Conservation (phyloP, 2,113 vertebrate genomes). For the Myotis brandtii region DNA sequence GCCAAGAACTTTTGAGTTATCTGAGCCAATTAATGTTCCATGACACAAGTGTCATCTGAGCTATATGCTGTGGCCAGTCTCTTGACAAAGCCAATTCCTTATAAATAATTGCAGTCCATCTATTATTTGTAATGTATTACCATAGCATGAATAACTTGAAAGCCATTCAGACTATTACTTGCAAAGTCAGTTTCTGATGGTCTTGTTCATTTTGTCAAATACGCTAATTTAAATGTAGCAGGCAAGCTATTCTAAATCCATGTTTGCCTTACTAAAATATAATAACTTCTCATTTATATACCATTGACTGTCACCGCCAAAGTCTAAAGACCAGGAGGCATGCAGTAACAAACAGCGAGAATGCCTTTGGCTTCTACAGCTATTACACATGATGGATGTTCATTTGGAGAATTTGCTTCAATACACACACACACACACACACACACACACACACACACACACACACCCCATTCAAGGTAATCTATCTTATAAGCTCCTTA, state of each 20-base stretch:
- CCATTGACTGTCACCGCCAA: neutral
- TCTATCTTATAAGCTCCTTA: slow-evolving; percentile 39
- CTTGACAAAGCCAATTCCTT: slow-evolving; percentile 41
- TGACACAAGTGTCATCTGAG: slow-evolving; percentile 5
- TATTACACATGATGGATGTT: slow-evolving; percentile 27
- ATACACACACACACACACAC: neutral
- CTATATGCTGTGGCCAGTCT: neutral
- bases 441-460: neutral
- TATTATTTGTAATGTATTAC: slow-evolving; percentile 56
- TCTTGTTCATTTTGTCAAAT: slow-evolving; percentile 57
- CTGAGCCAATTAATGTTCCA: neutral
- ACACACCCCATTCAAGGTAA: slow-evolving; percentile 12
- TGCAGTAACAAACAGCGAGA: neutral
- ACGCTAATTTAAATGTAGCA: slow-evolving; percentile 33
- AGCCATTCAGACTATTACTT: neutral
- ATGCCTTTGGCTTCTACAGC: slow-evolving; percentile 54
- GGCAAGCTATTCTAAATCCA: slow-evolving; percentile 46
- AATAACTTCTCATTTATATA: slow-evolving; percentile 40
- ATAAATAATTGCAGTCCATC: slow-evolving; percentile 48
- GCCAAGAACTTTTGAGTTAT: neutral
- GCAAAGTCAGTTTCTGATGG: slow-evolving; percentile 44
- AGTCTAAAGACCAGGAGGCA: slow-evolving; percentile 5
- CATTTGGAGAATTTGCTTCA: slow-evolving; percentile 62
- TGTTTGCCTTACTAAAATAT: slow-evolving; percentile 46
- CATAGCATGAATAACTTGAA: neutral